phyloP scores from a whole-genome alignment of 2,113 vertebrate species.

The Pangasianodon hypophthalmus region DNA sequence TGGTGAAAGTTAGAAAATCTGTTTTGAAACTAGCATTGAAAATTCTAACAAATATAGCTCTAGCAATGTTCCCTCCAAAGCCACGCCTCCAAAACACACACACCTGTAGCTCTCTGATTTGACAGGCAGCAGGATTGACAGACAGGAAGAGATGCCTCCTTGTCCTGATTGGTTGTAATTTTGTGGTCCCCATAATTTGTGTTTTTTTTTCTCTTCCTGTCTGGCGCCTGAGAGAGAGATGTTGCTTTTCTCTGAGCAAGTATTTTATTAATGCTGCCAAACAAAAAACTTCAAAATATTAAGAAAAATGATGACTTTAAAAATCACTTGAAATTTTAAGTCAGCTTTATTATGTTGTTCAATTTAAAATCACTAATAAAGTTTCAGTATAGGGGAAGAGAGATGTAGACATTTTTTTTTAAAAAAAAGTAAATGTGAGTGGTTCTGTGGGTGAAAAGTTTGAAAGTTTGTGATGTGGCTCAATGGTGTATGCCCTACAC shows the following conservation, averaged over 20 bases:
- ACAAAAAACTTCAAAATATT: background rate
- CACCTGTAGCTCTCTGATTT: background rate
- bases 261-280: background rate
- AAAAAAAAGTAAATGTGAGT: background rate
- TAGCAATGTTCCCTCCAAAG: background rate
- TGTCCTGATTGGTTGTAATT: background rate
- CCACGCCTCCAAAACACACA: background rate
- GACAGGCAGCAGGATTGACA: background rate
- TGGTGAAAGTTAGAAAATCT: background rate
- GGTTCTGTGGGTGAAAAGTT: slow-evolving; percentile 3
- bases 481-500: slow-evolving; percentile 24
- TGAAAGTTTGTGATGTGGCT: slow-evolving; percentile 42
- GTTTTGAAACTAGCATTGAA: background rate
- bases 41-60: background rate
- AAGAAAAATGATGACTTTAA: background rate
- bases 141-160: background rate
- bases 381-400: background rate
- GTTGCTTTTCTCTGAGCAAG: background rate
- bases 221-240: background rate
- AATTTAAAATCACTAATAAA: background rate
- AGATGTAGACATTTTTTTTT: background rate
- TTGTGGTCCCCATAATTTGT: background rate
- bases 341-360: background rate
- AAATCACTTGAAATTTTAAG: background rate
- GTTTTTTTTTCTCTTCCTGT: background rate